phyloP scores from a whole-genome alignment of 2,113 vertebrate genomes.

The Pollimyrus isidori region DNA sequence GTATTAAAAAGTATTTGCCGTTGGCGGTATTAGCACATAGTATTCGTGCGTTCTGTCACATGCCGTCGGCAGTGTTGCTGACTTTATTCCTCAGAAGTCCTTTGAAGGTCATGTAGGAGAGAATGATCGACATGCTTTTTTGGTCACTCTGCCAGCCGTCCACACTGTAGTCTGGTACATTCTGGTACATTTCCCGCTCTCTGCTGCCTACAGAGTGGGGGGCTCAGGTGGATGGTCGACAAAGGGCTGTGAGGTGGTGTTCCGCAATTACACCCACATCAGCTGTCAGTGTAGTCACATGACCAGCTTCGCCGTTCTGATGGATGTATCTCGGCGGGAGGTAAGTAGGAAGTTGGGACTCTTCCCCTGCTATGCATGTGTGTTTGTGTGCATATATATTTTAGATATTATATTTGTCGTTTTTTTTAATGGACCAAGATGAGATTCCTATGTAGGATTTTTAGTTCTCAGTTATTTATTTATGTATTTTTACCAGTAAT shows the following conservation, averaged over 20 bases:
- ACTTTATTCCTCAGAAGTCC: not conserved
- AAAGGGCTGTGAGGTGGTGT: constrained; percentile 83
- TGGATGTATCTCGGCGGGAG: constrained; percentile 88
- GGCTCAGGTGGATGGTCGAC: constrained; percentile 80
- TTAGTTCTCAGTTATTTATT: not conserved
- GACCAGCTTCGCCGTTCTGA: constrained; percentile 89
- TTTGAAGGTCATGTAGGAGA: not conserved
- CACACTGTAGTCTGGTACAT: not conserved
- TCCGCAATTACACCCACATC: constrained; percentile 86
- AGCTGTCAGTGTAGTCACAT: constrained; percentile 94
- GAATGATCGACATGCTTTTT: not conserved
- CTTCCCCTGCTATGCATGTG: not conserved
- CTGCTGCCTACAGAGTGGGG: constrained; percentile 34
- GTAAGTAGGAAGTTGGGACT: constrained; percentile 43
- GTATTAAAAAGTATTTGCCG: not conserved
- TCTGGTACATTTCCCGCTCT: not conserved
- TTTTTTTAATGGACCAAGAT: not conserved
- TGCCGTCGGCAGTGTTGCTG: not conserved
- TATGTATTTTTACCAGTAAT: not conserved
- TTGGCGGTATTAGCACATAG: too few species aligned
- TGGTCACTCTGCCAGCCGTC: not conserved
- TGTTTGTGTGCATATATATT: not conserved
- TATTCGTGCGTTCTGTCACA: too few species aligned
- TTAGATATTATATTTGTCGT: not conserved
- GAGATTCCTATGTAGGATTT: not conserved